Evolutionary conservation across 2,113 vertebrate genomes (phyloP).

Genomic region (Actinemys pallida): DNA sequence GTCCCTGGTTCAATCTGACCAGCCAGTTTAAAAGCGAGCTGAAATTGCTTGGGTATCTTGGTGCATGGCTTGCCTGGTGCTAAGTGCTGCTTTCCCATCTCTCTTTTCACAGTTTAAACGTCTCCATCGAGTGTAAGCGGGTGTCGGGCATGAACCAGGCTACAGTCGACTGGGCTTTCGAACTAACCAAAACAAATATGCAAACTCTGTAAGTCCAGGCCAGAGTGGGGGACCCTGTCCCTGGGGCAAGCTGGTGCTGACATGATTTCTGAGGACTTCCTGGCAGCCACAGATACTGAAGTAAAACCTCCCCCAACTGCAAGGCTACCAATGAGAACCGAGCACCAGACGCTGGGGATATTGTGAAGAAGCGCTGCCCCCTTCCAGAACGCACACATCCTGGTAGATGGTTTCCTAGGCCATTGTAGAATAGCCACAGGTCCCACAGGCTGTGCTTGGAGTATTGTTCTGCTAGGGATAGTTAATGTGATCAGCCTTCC

Average conservation of each 20-base stretch:
- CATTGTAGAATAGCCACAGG: not conserved
- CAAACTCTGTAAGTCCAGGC: slow-evolving; percentile 87
- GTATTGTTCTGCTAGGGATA: not conserved
- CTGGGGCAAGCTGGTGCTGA: not conserved
- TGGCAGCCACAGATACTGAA: not conserved
- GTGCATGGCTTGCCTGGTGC: not conserved
- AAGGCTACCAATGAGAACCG: not conserved
- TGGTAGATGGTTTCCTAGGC: not conserved
- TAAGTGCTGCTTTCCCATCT: too few species aligned
- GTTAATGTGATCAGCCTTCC: not conserved
- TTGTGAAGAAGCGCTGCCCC: not conserved
- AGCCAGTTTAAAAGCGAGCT: not conserved
- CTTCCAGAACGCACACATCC: not conserved
- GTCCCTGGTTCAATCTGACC: not conserved
- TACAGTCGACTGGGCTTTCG: slow-evolving; percentile 95
- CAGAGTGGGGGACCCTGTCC: not conserved
- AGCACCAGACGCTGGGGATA: not conserved
- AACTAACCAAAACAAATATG: slow-evolving; percentile 95
- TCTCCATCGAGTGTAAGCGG: slow-evolving; percentile 91
- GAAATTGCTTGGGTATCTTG: not conserved
- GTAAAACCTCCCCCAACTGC: not conserved
- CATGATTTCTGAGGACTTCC: not conserved
- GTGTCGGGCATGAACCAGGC: slow-evolving; percentile 86
- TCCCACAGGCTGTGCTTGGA: not conserved
- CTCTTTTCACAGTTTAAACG: slow-evolving; percentile 81